Evolutionary conservation across 2,113 vertebrate species (phyloP).

Genomic region (Prionailurus bengalensis): DNA sequence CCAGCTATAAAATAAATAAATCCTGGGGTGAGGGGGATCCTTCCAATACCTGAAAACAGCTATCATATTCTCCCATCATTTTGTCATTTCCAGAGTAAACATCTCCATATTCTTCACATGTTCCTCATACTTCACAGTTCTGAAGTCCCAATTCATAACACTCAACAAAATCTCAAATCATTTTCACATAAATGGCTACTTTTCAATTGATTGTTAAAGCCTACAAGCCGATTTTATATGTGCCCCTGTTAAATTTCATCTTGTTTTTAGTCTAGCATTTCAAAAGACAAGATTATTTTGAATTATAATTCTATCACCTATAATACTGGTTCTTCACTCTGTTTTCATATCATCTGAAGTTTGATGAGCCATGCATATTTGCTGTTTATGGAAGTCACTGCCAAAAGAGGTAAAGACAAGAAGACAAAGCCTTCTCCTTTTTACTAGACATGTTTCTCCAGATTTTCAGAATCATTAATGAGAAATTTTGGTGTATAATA

Average conservation of each 20-base stretch:
- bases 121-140: neutral
- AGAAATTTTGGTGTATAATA: neutral
- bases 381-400: neutral
- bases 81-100: slow-evolving; percentile 26
- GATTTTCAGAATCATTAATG: slow-evolving; percentile 16
- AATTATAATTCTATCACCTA: neutral
- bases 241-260: neutral
- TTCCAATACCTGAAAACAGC: neutral
- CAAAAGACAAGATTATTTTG: neutral
- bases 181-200: neutral
- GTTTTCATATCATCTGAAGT: neutral
- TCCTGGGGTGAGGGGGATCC: neutral
- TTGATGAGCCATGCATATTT: neutral
- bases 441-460: neutral
- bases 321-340: neutral
- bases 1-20: neutral
- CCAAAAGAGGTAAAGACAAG: neutral
- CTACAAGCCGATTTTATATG: neutral
- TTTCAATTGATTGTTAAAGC: neutral
- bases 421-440: neutral
- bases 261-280: slow-evolving; percentile 14
- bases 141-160: neutral
- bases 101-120: neutral
- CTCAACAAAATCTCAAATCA: neutral
- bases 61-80: neutral